Base-by-base conservation (phyloP, 2,888 invertebrate species). In the Limnephilus marmoratus region DNA sequence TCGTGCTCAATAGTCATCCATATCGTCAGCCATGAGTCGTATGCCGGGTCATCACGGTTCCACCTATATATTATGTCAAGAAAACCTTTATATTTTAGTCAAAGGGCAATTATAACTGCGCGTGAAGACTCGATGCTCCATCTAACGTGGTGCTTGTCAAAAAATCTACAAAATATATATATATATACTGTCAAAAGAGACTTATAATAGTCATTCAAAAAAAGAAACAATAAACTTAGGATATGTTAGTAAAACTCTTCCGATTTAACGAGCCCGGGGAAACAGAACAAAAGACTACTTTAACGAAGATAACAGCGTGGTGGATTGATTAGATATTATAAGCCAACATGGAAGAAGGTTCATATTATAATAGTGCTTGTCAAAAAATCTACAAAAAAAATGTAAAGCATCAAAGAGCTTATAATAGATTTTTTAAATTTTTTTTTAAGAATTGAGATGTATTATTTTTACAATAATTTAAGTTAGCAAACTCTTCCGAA, bases 251-350 rank as follows among this genome's bases (percentile, higher is more conserved):
- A 83, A 24, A 83, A 83, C 83, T 37, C 83, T 41, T 83, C 83
- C 34, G 37, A 31, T 9, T 83, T 37, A 83, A 83, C 37, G 83
- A 41, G 83, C 83, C 83, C 83, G 24, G 83, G 24, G 24, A 83
- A 83, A 83, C 83, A 37, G 37, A 24, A 68, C 83, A 41, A n/a
- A 68, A 68, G 18, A 83, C 83, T 82, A 34, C 82, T 37, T 24
- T 37, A 83, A 83, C 18, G 34, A 37, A 83, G 37, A 37, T 83
- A 83, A 82, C 82, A 34, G 15, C 34, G 83, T 31, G 68, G 68
- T 68, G 24, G n/a, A n/a, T 68, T 68, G 83, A 83, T 91, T 81
- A 91, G 41, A 91, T 91, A 80, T 91, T 91, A 53, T 91, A 91
- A 86, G 91, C 87, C 49, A 87, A 45, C 81, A 91, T 81, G 68